Evolutionary conservation across 2,888 invertebrate species (phyloP).

Genomic region (Polydrusus tereticollis): DNA sequence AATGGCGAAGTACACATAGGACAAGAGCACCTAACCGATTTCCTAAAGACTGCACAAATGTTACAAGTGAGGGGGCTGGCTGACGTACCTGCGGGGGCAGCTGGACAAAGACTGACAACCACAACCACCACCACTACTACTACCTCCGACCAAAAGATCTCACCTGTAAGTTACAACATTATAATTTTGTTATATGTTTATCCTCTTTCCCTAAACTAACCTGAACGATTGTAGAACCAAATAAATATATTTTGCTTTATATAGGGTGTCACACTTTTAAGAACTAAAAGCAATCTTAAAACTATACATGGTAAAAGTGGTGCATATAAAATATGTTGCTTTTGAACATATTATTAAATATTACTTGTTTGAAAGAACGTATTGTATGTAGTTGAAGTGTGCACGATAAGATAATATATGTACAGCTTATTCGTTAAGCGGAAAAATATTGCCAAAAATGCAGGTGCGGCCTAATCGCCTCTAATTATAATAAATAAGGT

Average conservation of each 20-base stretch:
- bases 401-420: constrained; percentile 5
- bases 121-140: constrained; percentile 54
- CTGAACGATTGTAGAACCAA: no score
- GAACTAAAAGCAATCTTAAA: background rate
- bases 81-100: constrained; percentile 76
- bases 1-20: constrained; percentile 92
- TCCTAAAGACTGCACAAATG: constrained; percentile 88
- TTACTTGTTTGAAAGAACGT: constrained; percentile 10
- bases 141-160: constrained; percentile 74
- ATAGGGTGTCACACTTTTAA: no score
- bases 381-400: background rate
- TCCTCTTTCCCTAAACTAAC: no score
- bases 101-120: constrained; percentile 62
- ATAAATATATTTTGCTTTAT: background rate
- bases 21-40: constrained; percentile 88
- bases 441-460: constrained; percentile 35
- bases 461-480: constrained; percentile 42
- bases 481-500: constrained; percentile 44
- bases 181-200: no score
- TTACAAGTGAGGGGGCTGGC: constrained; percentile 89
- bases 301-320: no score
- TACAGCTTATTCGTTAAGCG: constrained; percentile 1
- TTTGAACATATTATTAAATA: constrained; percentile 3
- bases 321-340: no score
- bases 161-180: constrained; percentile 66